phyloP scores from a whole-genome alignment of 2,113 vertebrate genomes.

The Pterocles burchelli region DNA sequence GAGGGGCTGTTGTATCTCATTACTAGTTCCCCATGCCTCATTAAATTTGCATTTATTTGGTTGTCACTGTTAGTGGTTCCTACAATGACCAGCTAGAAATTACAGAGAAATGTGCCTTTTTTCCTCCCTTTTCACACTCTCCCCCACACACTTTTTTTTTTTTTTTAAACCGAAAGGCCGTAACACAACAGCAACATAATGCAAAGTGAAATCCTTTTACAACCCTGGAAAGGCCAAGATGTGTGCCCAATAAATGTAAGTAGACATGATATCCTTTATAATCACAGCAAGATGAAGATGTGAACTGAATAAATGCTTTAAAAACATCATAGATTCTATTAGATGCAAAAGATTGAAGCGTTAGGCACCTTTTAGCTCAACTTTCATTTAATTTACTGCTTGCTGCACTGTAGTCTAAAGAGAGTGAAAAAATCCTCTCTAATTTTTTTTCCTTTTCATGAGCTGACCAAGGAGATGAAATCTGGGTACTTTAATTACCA shows the following conservation, averaged over 20 bases:
- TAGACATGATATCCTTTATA: conserved; percentile 67
- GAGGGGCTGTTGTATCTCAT: conserved; percentile 19
- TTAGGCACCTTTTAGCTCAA: conserved; percentile 75
- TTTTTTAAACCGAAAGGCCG: background rate
- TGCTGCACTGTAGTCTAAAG: conserved; percentile 73
- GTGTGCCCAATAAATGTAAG: conserved; percentile 60
- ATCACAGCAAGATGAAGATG: conserved; percentile 69
- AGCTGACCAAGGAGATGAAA: conserved; percentile 92
- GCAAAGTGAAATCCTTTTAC: conserved; percentile 64
- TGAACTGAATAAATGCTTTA: conserved; percentile 68
- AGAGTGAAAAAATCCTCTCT: conserved; percentile 78
- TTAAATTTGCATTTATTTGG: conserved; percentile 57
- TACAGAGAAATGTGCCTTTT: background rate
- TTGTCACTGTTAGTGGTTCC: background rate
- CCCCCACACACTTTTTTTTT: fast-evolving
- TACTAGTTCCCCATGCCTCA: background rate
- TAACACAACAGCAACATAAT: conserved; percentile 52
- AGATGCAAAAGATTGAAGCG: conserved; percentile 66
- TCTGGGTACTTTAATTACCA: conserved; percentile 95
- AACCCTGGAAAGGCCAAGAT: conserved; percentile 50
- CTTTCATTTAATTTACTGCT: conserved; percentile 76
- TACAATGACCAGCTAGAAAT: conserved; percentile 29
- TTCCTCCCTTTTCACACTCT: background rate
- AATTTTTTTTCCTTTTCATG: conserved; percentile 86
- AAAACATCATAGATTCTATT: conserved; percentile 68